Evolutionary conservation across 1,140 invertebrate genomes (phyloP), one percentile per base, ranked within the genome.

Genomic region (Tetramorium parvispinum): DNA sequence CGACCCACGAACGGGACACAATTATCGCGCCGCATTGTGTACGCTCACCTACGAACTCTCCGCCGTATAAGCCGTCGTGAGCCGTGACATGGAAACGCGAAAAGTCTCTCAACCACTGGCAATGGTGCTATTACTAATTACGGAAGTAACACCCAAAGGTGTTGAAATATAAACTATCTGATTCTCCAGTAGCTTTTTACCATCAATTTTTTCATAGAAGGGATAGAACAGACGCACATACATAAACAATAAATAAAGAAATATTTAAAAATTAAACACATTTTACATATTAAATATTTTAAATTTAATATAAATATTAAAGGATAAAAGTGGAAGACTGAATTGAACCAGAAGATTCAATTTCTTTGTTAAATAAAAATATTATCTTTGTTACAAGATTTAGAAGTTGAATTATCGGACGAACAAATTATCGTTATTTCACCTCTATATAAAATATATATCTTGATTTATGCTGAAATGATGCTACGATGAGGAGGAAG

Each of bases 1-100:
- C 79, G 40, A 79, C 32, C 65, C 24, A 53, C 68, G 53, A 37
- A 83, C 40, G 79, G 66, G 55, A 61, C 78, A 71, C 79, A 82
- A 83, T 83, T 75, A 83, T 70, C 53, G 13, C 40, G n/a, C 11
- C 37, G 18, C 40, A 78, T 77, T 40, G 76, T 68, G 46, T 13
- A 24, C 13, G 24, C 37, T 83, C 68, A 83, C 68, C 68, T 75
- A 61, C 40, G 79, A 83, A 75, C 79, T 73, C 68, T 46, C 7
- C 18, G 51, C 40, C 51, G 16, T 71, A 71, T 57, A 71, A 57
- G 37, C 37, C 32, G 65, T 59, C 16, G 51, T 40, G 21, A 40
- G 11, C 21, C 43, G 68, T 24, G 37, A 76, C 16, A 57, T 16
- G 21, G 24, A 83, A 43, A 37, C 27, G 68, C 70, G 66, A 73